A percentile compares a stretch with the other conserved stretches of the same genome.
Conservation (phyloP, 1,140 invertebrate genomes). For the Apocrypta bakeri region DNA sequence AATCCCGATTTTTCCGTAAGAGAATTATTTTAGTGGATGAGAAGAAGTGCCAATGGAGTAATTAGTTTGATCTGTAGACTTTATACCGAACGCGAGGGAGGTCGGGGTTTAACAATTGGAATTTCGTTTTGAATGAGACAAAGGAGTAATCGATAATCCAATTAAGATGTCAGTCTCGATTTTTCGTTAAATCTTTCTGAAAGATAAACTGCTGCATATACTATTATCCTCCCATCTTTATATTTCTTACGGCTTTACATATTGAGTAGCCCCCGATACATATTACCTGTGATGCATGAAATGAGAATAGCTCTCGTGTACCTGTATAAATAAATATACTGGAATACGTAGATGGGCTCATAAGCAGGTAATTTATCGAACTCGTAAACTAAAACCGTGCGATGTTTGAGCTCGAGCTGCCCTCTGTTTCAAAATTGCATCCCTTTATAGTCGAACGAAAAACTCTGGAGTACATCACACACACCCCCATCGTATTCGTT, state of each 20-base stretch:
- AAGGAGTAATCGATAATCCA: not conserved
- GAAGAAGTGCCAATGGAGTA: no score
- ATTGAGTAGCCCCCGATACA: not conserved
- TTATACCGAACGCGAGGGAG: no score
- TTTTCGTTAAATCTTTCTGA: not conserved
- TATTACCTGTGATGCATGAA: not conserved
- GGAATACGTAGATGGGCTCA: not conserved
- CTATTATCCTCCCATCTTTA: not conserved
- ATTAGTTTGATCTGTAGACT: no score
- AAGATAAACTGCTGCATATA: not conserved
- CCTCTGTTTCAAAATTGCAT: not conserved
- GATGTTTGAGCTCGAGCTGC: no score
- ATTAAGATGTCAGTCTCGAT: not conserved
- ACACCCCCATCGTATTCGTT: not conserved
- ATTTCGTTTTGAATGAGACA: not conserved
- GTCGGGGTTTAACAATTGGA: not conserved
- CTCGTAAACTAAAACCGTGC: no score
- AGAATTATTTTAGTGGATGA: not conserved
- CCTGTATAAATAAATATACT: not conserved
- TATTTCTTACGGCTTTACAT: constrained; percentile 17
- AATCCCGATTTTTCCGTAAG: no score
- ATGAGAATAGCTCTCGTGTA: not conserved
- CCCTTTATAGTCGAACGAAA: not conserved
- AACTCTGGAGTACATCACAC: not conserved
- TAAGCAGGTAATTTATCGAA: not conserved